Percentiles rank a stretch among this genome's conserved stretches.
phyloP scores from a whole-genome alignment of 1,140 invertebrate genomes.

The Orius insidiosus region DNA sequence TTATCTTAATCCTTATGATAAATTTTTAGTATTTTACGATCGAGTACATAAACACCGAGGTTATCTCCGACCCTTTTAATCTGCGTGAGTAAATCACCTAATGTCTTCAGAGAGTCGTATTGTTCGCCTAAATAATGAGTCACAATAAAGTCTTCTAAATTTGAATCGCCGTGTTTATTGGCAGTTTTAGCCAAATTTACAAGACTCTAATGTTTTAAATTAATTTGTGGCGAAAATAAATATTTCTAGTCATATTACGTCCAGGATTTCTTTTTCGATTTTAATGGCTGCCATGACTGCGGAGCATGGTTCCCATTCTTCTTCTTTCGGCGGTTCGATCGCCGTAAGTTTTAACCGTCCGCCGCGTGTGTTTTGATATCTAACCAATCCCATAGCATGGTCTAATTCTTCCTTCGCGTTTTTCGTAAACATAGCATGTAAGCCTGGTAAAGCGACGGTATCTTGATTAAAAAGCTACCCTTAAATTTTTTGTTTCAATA shows the following conservation, averaged over 20 bases:
- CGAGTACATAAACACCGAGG: slow-evolving; percentile 51
- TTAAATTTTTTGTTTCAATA: slow-evolving; percentile 23
- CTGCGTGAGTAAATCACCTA: slow-evolving; percentile 49
- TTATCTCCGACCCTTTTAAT: slow-evolving; percentile 48
- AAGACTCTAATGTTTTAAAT: slow-evolving; percentile 34
- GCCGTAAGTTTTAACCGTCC: slow-evolving; percentile 37
- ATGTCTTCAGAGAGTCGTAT: slow-evolving; percentile 53
- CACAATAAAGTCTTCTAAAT: slow-evolving; percentile 52
- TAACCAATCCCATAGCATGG: slow-evolving; percentile 53
- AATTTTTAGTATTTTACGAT: slow-evolving; percentile 22
- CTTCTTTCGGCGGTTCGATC: slow-evolving; percentile 38
- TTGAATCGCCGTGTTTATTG: slow-evolving; percentile 41
- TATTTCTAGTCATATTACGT: slow-evolving; percentile 25
- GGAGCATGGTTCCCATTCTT: slow-evolving; percentile 40
- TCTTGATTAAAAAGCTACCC: slow-evolving; percentile 57
- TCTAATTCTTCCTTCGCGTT: slow-evolving; percentile 53
- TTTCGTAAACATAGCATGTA: slow-evolving; percentile 50
- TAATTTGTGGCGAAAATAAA: slow-evolving; percentile 18
- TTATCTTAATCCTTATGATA: too few relatives aligned
- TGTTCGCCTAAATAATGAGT: slow-evolving; percentile 50
- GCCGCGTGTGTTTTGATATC: slow-evolving; percentile 65
- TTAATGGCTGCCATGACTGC: slow-evolving; percentile 52
- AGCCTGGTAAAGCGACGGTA: slow-evolving; percentile 56
- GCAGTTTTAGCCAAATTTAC: slow-evolving; percentile 46
- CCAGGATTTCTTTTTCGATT: slow-evolving; percentile 58